A percentile compares a stretch with the other conserved stretches of the same genome.
These are phyloP conservation scores for Poeciliopsis prolifica DNA, from an alignment of 2,113 vertebrate species.

Conservation along the genomic window DNA sequence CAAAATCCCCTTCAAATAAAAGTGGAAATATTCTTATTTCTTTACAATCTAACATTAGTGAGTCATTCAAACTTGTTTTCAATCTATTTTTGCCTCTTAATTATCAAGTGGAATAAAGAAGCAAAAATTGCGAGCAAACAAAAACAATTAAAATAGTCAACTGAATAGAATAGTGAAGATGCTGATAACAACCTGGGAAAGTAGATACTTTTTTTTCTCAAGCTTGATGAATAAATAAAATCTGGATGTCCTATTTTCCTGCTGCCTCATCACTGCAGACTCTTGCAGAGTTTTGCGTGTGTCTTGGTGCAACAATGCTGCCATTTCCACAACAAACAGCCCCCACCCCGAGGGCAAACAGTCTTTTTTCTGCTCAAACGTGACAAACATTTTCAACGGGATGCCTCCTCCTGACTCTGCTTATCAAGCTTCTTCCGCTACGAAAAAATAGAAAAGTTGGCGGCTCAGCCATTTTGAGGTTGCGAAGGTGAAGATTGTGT, in stretches of 20 bases:
- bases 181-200: neutral
- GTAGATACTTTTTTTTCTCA: neutral
- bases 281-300: slow-evolving; percentile 35
- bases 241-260: slow-evolving; percentile 36
- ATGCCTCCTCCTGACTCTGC: slow-evolving; percentile 27
- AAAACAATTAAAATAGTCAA: neutral
- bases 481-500: slow-evolving; percentile 37
- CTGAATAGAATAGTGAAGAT: neutral
- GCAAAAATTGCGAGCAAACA: neutral
- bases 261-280: slow-evolving; percentile 40
- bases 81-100: neutral
- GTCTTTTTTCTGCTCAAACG: slow-evolving; percentile 26
- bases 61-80: neutral
- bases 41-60: neutral
- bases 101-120: neutral
- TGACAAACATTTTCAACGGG: slow-evolving; percentile 47
- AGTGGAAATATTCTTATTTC: neutral
- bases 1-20: neutral
- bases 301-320: slow-evolving; percentile 54
- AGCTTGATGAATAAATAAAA: slow-evolving; percentile 8
- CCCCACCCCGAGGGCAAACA: slow-evolving; percentile 27
- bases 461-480: slow-evolving; percentile 64
- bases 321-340: slow-evolving; percentile 54
- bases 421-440: slow-evolving; percentile 21
- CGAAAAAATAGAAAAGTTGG: neutral